These are phyloP conservation scores for Aporophyla nigra DNA, from an alignment of 2,888 invertebrate genomes.

Conservation along the genomic window DNA sequence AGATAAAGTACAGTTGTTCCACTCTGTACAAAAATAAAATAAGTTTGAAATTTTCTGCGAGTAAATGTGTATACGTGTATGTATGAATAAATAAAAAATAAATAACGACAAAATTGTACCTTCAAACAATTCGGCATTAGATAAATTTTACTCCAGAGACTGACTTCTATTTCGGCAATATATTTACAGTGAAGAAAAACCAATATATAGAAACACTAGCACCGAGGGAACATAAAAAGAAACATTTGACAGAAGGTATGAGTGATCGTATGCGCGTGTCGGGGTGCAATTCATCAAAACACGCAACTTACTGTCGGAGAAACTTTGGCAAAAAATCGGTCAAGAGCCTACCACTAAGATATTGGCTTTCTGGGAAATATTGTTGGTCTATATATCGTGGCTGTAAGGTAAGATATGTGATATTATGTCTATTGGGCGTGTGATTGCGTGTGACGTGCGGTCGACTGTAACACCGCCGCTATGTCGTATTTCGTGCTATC, in stretches of 20 bases:
- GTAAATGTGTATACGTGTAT: neutral
- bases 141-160: constrained; percentile 54
- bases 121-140: constrained; percentile 21
- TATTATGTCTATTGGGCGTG: constrained; percentile 14
- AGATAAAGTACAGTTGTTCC: neutral
- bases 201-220: constrained; percentile 52
- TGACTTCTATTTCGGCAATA: constrained; percentile 35
- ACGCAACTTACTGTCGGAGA: constrained; percentile 51
- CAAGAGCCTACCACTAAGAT: constrained; percentile 40
- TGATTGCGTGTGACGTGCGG: neutral
- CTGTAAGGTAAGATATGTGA: neutral
- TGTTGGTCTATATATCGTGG: constrained; percentile 3
- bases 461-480: neutral
- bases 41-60: neutral
- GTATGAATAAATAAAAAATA: constrained; percentile 13
- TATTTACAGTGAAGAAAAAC: constrained; percentile 51
- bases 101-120: constrained; percentile 15
- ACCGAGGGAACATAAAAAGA: constrained; percentile 54
- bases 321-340: constrained; percentile 56
- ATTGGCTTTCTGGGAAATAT: constrained; percentile 47
- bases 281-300: constrained; percentile 57
- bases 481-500: neutral
- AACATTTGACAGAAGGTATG: constrained; percentile 64
- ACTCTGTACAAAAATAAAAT: neutral
- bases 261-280: constrained; percentile 59